phyloP scores from a whole-genome alignment of 2,113 vertebrate genomes.

The Trichomycterus rosablanca region DNA sequence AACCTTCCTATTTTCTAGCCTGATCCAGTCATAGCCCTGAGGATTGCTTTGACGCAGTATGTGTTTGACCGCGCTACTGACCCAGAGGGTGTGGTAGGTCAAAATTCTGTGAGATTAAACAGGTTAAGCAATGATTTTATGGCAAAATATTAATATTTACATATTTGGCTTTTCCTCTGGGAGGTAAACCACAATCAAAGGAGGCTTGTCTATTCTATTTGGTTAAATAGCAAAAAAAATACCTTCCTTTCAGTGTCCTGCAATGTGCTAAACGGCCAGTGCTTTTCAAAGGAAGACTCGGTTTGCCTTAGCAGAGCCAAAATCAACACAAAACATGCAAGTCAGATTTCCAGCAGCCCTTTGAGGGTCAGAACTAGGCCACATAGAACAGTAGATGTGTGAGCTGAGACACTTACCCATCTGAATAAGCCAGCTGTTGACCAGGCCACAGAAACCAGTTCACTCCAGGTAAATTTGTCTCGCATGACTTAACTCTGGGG shows the following conservation, averaged over 20 bases:
- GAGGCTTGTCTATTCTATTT: slow-evolving; percentile 41
- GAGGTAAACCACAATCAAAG: slow-evolving; percentile 24
- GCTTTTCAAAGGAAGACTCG: slow-evolving; percentile 33
- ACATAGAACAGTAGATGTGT: slow-evolving; percentile 9
- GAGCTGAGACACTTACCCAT: slow-evolving; percentile 10
- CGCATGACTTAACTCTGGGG: too few relatives aligned
- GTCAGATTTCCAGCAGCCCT: slow-evolving; percentile 19
- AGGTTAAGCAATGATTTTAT: slow-evolving; percentile 19
- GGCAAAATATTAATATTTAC: slow-evolving; percentile 27
- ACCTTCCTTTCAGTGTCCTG: slow-evolving; percentile 28
- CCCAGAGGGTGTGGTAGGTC: slow-evolving; percentile 7
- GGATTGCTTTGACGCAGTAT: slow-evolving; percentile 21
- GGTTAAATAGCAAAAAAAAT: slow-evolving; percentile 49
- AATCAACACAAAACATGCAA: slow-evolving; percentile 43
- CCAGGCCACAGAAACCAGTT: slow-evolving; percentile 24
- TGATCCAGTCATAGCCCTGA: slow-evolving; percentile 3
- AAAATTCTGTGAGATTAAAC: not conserved
- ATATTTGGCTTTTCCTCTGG: slow-evolving; percentile 29
- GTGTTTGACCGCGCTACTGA: slow-evolving; percentile 2
- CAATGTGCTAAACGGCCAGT: slow-evolving; percentile 10
- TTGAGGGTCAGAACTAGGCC: slow-evolving; percentile 3
- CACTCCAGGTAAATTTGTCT: too few relatives aligned
- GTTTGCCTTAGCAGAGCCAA: slow-evolving; percentile 42
- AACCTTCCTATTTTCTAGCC: slow-evolving; percentile 13
- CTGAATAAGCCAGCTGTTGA: slow-evolving; percentile 24